Evolutionary conservation across 2,797 vertebrate genomes (phyloP).

Genomic region (Pseudocheirus occidentalis): DNA sequence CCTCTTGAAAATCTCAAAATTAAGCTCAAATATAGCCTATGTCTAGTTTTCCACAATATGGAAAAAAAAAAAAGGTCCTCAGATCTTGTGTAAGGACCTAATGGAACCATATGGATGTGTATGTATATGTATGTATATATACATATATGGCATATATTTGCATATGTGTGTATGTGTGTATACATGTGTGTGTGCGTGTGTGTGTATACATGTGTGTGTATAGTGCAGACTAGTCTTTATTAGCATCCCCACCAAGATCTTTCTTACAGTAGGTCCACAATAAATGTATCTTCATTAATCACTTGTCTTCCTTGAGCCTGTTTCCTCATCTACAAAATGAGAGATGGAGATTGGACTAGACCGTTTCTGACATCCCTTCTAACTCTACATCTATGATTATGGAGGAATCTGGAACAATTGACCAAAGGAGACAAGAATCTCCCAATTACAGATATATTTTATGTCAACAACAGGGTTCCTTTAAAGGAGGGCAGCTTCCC

Average conservation of each 20-base stretch:
- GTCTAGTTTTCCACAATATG: no score
- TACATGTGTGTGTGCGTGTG: no score
- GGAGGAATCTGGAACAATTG: not conserved
- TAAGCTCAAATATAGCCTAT: no score
- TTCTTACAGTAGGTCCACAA: not conserved
- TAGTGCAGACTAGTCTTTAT: not conserved
- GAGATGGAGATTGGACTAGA: not conserved
- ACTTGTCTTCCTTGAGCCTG: not conserved
- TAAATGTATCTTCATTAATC: not conserved
- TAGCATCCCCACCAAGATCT: not conserved
- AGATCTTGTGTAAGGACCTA: not conserved
- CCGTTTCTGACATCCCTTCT: not conserved
- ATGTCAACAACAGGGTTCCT: not conserved
- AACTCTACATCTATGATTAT: not conserved
- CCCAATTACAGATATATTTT: not conserved
- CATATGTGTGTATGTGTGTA: no score
- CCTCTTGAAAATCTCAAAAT: no score
- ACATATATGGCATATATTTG: no score
- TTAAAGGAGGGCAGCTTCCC: no score
- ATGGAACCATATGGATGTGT: not conserved
- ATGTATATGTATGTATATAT: no score
- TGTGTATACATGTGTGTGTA: rapidly evolving
- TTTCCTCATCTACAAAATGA: not conserved
- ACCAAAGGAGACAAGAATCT: not conserved
- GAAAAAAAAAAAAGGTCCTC: not conserved